Evolutionary conservation across 2,888 invertebrate genomes (phyloP).

Genomic region (Drosophila nr. medialis): DNA sequence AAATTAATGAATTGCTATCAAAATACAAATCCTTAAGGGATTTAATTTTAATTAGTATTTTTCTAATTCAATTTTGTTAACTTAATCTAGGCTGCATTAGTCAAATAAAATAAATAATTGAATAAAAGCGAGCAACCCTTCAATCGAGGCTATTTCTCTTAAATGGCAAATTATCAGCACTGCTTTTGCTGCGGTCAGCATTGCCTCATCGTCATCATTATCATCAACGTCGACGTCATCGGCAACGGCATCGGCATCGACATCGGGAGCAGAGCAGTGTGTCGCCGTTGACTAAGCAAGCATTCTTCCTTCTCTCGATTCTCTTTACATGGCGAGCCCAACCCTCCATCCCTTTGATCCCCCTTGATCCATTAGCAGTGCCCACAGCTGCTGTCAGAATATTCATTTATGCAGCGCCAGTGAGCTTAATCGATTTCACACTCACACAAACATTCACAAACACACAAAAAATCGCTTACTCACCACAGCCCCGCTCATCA

Average conservation of each 20-base stretch:
- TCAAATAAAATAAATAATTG: not conserved
- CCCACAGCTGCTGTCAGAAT: slow-evolving; percentile 52
- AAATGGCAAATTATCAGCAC: slow-evolving; percentile 9
- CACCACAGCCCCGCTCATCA: slow-evolving; percentile 37
- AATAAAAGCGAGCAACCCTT: slow-evolving; percentile 5
- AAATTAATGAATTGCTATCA: not conserved
- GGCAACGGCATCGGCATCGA: not conserved
- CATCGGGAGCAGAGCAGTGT: slow-evolving; percentile 17
- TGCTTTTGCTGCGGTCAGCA: not conserved
- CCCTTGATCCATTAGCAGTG: slow-evolving; percentile 8
- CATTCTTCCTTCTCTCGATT: not conserved
- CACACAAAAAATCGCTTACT: slow-evolving; percentile 30
- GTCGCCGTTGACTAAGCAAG: slow-evolving; percentile 32
- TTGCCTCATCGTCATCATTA: slow-evolving; percentile 4
- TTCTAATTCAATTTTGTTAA: not conserved
- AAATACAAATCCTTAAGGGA: not conserved
- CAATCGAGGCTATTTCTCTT: not conserved
- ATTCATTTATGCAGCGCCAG: slow-evolving; percentile 56
- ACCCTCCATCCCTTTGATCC: not conserved
- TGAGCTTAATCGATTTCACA: slow-evolving; percentile 57
- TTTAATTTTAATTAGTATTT: not conserved
- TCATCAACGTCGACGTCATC: not conserved
- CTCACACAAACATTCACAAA: slow-evolving; percentile 13
- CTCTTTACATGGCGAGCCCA: not conserved
- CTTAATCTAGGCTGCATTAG: not conserved